phyloP scores from a whole-genome alignment of 2,113 vertebrate species.

The Bungarus multicinctus region DNA sequence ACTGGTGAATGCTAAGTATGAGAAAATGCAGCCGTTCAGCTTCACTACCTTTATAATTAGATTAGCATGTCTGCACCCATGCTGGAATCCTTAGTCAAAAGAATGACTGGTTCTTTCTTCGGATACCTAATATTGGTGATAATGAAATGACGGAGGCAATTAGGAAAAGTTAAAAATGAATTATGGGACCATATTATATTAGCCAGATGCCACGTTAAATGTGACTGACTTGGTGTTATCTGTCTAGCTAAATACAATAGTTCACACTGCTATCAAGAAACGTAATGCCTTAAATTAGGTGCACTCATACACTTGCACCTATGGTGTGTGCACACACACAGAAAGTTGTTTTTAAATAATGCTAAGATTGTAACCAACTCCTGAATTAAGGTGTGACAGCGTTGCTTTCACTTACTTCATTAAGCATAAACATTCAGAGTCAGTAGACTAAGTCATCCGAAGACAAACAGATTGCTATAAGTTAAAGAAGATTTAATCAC shows the following conservation, averaged over 20 bases:
- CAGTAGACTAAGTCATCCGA: background rate
- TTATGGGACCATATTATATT: constrained; percentile 88
- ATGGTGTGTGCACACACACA: too few relatives aligned
- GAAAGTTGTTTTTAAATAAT: constrained; percentile 42
- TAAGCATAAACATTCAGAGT: background rate
- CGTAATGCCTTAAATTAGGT: constrained; percentile 59
- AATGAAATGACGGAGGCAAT: constrained; percentile 93
- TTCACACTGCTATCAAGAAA: constrained; percentile 67
- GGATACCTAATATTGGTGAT: constrained; percentile 96
- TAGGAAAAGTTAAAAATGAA: constrained; percentile 95
- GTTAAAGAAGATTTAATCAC: background rate
- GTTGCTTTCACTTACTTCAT: background rate
- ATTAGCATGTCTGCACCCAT: constrained; percentile 93
- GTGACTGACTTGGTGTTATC: constrained; percentile 71
- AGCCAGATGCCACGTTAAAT: constrained; percentile 82
- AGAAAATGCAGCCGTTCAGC: constrained; percentile 93
- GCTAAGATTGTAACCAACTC: constrained; percentile 40
- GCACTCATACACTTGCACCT: background rate
- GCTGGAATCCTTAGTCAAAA: constrained; percentile 87
- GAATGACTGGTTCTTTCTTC: constrained; percentile 87
- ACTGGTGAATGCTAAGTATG: constrained; percentile 96
- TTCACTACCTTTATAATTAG: constrained; percentile 97
- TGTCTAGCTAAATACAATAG: constrained; percentile 78
- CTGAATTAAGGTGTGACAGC: background rate
- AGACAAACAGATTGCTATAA: background rate